These are phyloP conservation scores for Vanessa tameamea DNA, from an alignment of 1,140 invertebrate genomes.

Conservation along the genomic window DNA sequence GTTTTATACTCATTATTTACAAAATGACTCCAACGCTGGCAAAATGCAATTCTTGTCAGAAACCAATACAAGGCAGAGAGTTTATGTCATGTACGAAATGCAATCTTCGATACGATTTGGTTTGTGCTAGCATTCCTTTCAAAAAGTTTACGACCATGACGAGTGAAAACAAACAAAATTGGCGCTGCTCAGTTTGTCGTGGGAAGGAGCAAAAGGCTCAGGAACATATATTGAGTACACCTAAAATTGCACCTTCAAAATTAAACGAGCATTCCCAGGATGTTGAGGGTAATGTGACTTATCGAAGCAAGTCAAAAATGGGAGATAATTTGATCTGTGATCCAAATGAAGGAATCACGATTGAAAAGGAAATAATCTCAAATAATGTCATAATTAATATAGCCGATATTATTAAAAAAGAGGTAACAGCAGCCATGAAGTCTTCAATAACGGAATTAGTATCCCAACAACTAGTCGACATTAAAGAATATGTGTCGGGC, in stretches of 20 bases:
- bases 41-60: slow-evolving; percentile 17
- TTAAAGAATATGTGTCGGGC: slow-evolving; percentile 11
- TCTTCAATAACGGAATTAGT: slow-evolving; percentile 8
- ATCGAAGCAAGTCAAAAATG: slow-evolving; percentile 15
- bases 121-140: slow-evolving; percentile 10
- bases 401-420: slow-evolving; percentile 7
- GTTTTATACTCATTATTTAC: neutral
- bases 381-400: slow-evolving; percentile 12
- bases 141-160: neutral
- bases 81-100: slow-evolving; percentile 14
- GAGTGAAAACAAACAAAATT: neutral
- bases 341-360: slow-evolving; percentile 12
- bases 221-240: slow-evolving; percentile 14
- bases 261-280: slow-evolving; percentile 11
- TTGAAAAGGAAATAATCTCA: slow-evolving; percentile 10
- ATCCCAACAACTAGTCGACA: slow-evolving; percentile 10
- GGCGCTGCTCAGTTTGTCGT: neutral
- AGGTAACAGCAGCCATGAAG: slow-evolving; percentile 13
- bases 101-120: slow-evolving; percentile 12
- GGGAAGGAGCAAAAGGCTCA: slow-evolving; percentile 11
- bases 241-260: slow-evolving; percentile 4
- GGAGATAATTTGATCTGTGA: neutral
- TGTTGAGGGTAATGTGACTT: slow-evolving; percentile 18
- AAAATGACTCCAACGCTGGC: slow-evolving; percentile 14
- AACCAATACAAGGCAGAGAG: slow-evolving; percentile 12